A percentile compares a stretch with the other conserved stretches of the same genome.
These are phyloP conservation scores for Eclectus roratus DNA, from an alignment of 2,113 vertebrate genomes.

Conservation along the genomic window DNA sequence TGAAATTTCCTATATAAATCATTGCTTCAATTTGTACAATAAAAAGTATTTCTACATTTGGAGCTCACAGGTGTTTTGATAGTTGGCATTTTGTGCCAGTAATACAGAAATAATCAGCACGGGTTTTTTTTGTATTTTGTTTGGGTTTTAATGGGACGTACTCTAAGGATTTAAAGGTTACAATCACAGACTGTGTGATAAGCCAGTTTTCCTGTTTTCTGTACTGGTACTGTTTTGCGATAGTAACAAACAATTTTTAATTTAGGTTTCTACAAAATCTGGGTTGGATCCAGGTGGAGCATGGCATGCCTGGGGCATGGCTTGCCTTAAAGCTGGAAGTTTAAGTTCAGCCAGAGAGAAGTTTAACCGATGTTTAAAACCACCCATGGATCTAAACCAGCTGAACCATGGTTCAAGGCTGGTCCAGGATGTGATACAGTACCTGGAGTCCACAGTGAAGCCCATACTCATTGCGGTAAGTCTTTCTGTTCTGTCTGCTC, in stretches of 20 bases:
- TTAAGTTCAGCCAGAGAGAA: conserved; percentile 88
- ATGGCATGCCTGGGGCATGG: conserved; percentile 97
- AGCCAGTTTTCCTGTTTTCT: neutral
- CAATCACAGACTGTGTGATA: neutral
- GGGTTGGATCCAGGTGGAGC: conserved; percentile 90
- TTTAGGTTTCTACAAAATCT: conserved; percentile 95
- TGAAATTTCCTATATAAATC: neutral
- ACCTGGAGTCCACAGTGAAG: conserved; percentile 85
- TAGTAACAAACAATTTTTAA: neutral
- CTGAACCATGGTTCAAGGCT: conserved; percentile 82
- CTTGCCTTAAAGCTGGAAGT: conserved; percentile 90
- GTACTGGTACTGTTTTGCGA: neutral
- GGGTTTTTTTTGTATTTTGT: fast-evolving
- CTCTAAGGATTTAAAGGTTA: neutral
- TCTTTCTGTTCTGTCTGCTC: neutral
- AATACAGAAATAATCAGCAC: neutral
- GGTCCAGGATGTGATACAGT: conserved; percentile 90
- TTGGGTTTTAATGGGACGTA: neutral
- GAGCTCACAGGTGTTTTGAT: neutral
- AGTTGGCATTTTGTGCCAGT: neutral
- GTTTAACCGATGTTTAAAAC: conserved; percentile 88
- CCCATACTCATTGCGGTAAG: conserved; percentile 78
- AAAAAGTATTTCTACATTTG: neutral
- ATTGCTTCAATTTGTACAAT: neutral
- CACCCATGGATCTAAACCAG: conserved; percentile 90